Evolutionary conservation across 2,113 vertebrate genomes (phyloP).

Genomic region (Malurus cyaneus): DNA sequence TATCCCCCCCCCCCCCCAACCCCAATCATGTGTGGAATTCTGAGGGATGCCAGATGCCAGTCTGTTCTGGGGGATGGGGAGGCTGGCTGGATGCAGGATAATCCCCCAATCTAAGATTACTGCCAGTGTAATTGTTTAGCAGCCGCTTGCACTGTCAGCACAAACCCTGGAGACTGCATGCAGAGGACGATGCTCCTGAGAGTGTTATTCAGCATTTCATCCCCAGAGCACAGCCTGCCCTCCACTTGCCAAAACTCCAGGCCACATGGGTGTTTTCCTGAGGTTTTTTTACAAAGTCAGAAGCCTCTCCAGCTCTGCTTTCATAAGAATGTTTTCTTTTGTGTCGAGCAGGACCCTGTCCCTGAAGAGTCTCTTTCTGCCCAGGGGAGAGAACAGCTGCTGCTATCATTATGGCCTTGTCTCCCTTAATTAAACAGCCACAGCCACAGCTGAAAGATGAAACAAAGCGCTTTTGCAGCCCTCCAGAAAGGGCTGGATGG

Average conservation of each 20-base stretch:
- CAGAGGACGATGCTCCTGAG: background rate
- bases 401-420: constrained; percentile 19
- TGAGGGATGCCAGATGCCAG: constrained; percentile 38
- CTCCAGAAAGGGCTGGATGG: background rate
- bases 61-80: constrained; percentile 16
- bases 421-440: constrained; percentile 46
- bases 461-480: constrained; percentile 19
- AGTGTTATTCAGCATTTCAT: background rate
- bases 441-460: background rate
- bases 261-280: background rate
- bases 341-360: background rate
- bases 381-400: constrained; percentile 31
- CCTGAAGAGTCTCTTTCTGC: background rate
- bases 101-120: constrained; percentile 52
- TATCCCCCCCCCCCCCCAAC: background rate
- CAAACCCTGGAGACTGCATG: background rate
- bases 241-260: background rate
- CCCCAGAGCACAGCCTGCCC: background rate
- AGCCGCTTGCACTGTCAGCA: background rate
- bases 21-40: background rate
- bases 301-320: background rate
- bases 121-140: constrained; percentile 31
- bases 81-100: constrained; percentile 19
- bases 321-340: background rate
- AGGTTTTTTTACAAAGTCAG: background rate